phyloP scores from a whole-genome alignment of 2,797 vertebrate species.

The Triplophysa bombifrons region DNA sequence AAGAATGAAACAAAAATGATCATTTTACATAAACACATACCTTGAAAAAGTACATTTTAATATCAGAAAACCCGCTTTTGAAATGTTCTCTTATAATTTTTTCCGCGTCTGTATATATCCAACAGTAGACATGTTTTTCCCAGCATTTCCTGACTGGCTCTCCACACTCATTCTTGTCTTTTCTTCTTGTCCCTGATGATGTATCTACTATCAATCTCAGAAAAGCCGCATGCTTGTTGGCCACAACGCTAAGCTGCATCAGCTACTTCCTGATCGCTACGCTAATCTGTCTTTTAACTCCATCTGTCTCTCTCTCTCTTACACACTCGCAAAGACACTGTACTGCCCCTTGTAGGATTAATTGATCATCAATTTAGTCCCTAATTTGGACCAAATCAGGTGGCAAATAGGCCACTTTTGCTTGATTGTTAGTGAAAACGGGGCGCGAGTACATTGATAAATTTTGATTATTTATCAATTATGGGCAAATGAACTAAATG shows the following conservation, averaged over 20 bases:
- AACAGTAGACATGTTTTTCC: not conserved
- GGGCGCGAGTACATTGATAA: conserved; percentile 98
- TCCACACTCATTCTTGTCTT: conserved; percentile 30
- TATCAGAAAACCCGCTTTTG: no score
- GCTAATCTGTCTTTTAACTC: conserved; percentile 86
- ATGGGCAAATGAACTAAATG: conserved; percentile 95
- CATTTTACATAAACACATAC: no score
- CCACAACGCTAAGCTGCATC: conserved; percentile 70
- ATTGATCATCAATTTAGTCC: conserved; percentile 99
- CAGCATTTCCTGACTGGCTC: not conserved
- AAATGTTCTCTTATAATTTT: no score
- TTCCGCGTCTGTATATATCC: not conserved
- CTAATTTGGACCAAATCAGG: conserved; percentile 99
- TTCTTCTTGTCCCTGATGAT: conserved; percentile 69
- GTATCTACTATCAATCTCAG: conserved; percentile 83
- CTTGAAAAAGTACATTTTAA: no score
- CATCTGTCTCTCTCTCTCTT: conserved; percentile 83
- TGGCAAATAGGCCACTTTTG: conserved; percentile 99
- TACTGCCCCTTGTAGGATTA: conserved; percentile 96
- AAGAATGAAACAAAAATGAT: no score
- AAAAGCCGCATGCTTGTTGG: conserved; percentile 85
- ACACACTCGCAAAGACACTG: conserved; percentile 65
- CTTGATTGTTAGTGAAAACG: conserved; percentile 99
- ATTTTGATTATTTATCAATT: conserved; percentile 99
- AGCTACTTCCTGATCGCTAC: conserved; percentile 82